Base-by-base conservation (phyloP, 2,888 invertebrate genomes). In the Dascillus cervinus region DNA sequence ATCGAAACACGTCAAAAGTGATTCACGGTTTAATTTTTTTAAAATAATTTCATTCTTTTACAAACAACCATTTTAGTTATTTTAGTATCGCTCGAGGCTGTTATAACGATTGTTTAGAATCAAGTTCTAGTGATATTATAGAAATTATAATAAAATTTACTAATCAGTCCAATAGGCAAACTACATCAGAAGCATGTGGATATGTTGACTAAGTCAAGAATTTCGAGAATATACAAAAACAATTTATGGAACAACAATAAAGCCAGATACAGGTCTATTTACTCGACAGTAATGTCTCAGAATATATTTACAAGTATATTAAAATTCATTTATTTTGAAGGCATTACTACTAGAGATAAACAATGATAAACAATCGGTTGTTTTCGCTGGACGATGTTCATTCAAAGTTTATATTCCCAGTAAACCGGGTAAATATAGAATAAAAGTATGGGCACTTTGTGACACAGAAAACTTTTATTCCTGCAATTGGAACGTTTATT, bases 101-200 rank as follows among this genome's bases (percentile, higher is more conserved):
- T n/a, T n/a, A n/a, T n/a, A n/a, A n/a, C n/a, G n/a, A n/a, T n/a
- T n/a, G n/a, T n/a, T n/a, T n/a, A n/a, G n/a, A n/a, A n/a, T n/a
- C n/a, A n/a, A n/a, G n/a, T 20, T 27, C n/a, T 20, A 27, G 27
- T 27, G 12, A 27, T 27, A 27, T 27, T 20, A 27, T 27, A 9
- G 20, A 20, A 11, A 26, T 10, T 9, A 20, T 27, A 20, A 21
- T 27, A 27, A 20, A 27, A 27, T 27, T 10, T 27, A 27, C 12
- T 8, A 27, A 27, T 26, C 17, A 26, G 15, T 26, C 17, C 19
- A 26, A 26, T 17, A 11, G 26, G 15, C 14, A 26, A 13, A 12
- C n/a, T n/a, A n/a, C n/a, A n/a, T n/a, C n/a, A n/a, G n/a, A n/a
- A n/a, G n/a, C n/a, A n/a, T n/a, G n/a, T n/a, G n/a, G n/a, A n/a